These are phyloP conservation scores for Cydia amplana DNA, from an alignment of 1,140 invertebrate species.

Conservation along the genomic window DNA sequence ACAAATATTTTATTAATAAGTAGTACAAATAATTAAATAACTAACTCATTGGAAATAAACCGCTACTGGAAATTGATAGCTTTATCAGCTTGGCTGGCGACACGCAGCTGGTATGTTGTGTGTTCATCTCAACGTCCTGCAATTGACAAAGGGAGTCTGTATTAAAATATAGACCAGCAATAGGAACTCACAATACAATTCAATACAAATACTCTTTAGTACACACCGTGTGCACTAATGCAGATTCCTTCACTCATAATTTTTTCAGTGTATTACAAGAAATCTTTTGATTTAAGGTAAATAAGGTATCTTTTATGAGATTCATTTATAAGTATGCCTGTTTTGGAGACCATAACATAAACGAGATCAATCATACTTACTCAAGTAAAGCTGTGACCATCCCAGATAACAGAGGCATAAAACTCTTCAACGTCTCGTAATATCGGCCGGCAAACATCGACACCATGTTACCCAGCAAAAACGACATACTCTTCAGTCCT, in stretches of 20 bases:
- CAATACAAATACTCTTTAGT: too few species aligned
- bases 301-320: too few species aligned
- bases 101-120: background rate
- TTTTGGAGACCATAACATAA: too few species aligned
- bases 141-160: background rate
- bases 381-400: background rate
- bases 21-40: background rate
- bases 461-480: background rate
- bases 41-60: background rate
- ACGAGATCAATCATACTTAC: background rate
- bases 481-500: background rate
- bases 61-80: conserved; percentile 1
- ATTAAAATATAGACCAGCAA: background rate
- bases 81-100: background rate
- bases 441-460: background rate
- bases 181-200: too few species aligned
- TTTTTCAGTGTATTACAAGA: too few species aligned
- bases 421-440: background rate
- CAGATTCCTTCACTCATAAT: too few species aligned
- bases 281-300: too few species aligned
- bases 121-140: background rate
- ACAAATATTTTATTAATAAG: conserved; percentile 49
- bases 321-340: too few species aligned
- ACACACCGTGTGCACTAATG: too few species aligned
- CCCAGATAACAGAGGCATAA: background rate